Evolutionary conservation across 2,797 vertebrate species (phyloP).

Genomic region (Halcyon leucocephala): DNA sequence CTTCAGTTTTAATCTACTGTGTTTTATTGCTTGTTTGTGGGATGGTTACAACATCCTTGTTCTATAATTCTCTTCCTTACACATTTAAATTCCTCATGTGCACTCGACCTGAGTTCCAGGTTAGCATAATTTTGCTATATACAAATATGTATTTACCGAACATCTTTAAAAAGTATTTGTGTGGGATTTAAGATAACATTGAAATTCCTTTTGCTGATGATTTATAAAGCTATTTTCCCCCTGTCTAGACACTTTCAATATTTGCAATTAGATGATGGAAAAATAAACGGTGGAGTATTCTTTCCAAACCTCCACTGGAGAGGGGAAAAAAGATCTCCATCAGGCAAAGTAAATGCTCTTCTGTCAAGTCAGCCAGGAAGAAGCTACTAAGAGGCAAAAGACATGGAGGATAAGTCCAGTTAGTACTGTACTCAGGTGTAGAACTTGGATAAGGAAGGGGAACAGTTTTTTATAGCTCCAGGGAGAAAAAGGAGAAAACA

Average conservation of each 20-base stretch:
- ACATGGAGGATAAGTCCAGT: not conserved
- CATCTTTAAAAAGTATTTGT: constrained; percentile 36
- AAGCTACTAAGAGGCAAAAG: constrained; percentile 22
- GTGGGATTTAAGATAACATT: constrained; percentile 58
- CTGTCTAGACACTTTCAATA: constrained; percentile 55
- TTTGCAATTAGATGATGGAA: constrained; percentile 66
- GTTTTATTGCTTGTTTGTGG: constrained; percentile 21
- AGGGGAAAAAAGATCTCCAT: constrained; percentile 39
- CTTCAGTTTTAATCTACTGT: not conserved
- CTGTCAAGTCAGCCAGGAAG: constrained; percentile 23
- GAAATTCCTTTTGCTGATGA: constrained; percentile 53
- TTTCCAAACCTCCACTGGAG: constrained; percentile 43
- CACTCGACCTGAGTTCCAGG: not conserved
- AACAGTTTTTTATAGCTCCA: constrained; percentile 47
- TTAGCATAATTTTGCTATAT: constrained; percentile 25
- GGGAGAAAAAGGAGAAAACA: constrained; percentile 38
- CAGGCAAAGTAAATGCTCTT: constrained; percentile 31
- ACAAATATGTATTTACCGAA: constrained; percentile 54
- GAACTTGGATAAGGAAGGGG: not conserved
- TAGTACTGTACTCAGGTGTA: constrained; percentile 14
- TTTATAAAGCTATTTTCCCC: constrained; percentile 56
- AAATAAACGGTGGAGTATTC: constrained; percentile 50
- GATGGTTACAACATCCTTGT: not conserved
- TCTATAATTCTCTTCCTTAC: not conserved
- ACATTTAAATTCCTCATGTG: not conserved